Conservation (phyloP, 2,888 invertebrate species). For the Caenorhabditis doughertyi region DNA sequence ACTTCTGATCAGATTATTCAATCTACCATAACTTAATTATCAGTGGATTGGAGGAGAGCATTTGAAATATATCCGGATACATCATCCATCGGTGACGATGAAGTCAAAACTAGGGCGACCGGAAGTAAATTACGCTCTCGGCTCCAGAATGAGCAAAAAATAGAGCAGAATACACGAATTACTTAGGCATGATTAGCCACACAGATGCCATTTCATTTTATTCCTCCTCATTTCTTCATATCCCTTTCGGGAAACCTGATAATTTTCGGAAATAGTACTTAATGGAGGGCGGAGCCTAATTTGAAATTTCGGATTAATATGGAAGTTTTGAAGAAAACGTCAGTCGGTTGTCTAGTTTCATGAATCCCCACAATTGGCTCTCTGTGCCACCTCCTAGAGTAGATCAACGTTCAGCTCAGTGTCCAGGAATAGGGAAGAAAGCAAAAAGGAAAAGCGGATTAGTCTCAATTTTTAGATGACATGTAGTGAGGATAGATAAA, state of each 20-base stretch:
- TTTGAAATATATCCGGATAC: conserved; percentile 23
- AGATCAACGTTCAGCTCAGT: conserved; percentile 41
- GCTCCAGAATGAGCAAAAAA: conserved; percentile 26
- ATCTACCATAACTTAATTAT: conserved; percentile 21
- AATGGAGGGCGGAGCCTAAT: conserved; percentile 6
- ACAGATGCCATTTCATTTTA: conserved; percentile 3
- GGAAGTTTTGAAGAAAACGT: neutral
- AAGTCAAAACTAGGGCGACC: conserved; percentile 25
- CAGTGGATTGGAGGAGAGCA: neutral
- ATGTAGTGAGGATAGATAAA: conserved; percentile 19
- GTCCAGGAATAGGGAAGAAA: conserved; percentile 12
- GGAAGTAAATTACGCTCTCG: conserved; percentile 38
- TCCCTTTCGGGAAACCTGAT: neutral
- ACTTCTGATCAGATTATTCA: conserved; percentile 19
- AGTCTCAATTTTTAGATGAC: conserved; percentile 26
- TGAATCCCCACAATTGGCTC: conserved; percentile 32
- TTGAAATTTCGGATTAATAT: conserved; percentile 7
- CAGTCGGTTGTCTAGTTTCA: conserved; percentile 10
- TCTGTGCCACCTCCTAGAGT: neutral
- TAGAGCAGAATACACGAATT: conserved; percentile 54
- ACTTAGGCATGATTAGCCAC: conserved; percentile 30
- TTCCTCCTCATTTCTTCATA: neutral
- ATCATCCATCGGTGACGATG: conserved; percentile 13
- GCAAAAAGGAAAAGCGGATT: conserved; percentile 25
- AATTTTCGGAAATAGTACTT: neutral